A percentile compares a stretch with the other conserved stretches of the same genome.
These are phyloP conservation scores for Uromys caudimaculatus DNA, from an alignment of 2,797 vertebrate genomes.

Conservation along the genomic window DNA sequence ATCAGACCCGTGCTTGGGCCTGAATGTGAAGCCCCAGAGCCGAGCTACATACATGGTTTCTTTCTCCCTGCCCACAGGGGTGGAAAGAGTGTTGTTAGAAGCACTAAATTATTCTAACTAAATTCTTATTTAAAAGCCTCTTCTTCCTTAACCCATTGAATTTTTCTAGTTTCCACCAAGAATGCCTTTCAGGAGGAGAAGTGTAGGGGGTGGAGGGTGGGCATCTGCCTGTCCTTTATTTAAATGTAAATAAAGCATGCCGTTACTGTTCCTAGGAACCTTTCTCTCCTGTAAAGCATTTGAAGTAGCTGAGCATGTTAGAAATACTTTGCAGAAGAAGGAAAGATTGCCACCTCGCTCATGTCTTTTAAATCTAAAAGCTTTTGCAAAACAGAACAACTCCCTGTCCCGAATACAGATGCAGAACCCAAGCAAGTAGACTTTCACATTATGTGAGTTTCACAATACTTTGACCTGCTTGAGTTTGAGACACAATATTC, in stretches of 20 bases:
- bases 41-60: background rate
- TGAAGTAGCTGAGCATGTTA: background rate
- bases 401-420: background rate
- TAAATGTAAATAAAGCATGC: background rate
- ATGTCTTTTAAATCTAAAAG: conserved; percentile 26
- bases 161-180: background rate
- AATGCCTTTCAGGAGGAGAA: background rate
- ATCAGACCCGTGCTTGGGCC: background rate
- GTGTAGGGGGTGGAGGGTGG: background rate
- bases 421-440: background rate
- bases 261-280: background rate
- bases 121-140: background rate
- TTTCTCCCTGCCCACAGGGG: background rate
- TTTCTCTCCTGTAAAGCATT: background rate
- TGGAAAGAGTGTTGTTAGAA: background rate
- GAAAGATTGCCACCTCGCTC: background rate
- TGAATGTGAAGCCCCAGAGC: background rate
- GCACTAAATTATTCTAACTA: background rate
- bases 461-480: background rate
- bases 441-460: conserved; percentile 35
- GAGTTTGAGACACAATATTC: background rate
- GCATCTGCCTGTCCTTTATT: background rate
- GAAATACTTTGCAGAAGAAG: background rate
- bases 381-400: conserved; percentile 13
- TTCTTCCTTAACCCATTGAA: background rate